Evolutionary conservation across 1,140 invertebrate genomes (phyloP), one percentile per base, ranked within the genome.

Genomic region (Drosophila mauritiana): DNA sequence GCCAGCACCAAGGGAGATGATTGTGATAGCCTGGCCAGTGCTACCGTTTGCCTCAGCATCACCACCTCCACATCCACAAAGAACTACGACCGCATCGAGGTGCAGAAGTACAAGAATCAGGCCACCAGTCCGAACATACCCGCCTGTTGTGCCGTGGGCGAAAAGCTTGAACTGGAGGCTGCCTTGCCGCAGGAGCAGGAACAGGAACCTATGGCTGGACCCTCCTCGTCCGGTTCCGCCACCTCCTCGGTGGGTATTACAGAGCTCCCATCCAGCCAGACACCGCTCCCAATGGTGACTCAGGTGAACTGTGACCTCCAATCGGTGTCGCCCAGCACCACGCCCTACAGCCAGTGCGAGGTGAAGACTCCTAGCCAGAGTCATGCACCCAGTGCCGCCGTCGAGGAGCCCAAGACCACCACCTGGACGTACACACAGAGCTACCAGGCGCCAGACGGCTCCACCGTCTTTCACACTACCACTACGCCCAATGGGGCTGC

Each of bases 121-220:
- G 90, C 91, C 22, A 92, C 91, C 54, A 92, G 91, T 86, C 91
- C 91, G 36, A 92, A 92, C 36, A 92, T 92, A 68, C 91, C 91
- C 34, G 79, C 72, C 56, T 89, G 83, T 45, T 88, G 83, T 88
- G 79, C 73, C 3, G 58, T 49, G 25, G 67, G 61, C n/a, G 78
- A 89, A 57, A 78, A 80, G 25, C 64, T 70, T 10, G 83, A 88
- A 55, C 36, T 63, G 63, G 57, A 84, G 34, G 4, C 62, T 52
- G 45, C 39, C 15, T 45, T 54, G 8, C 48, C 56, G 46, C 78
- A 52, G 56, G 78, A 85, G 15, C 53, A 45, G 42, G 72, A 73
- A n/a, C 56, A 46, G n/a, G 76, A 51, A 0, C 36, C 42, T 4
- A 20, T 73, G 36, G 57, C 72, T 22, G 56, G 45, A 27, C 57